Conservation (phyloP, 2,113 vertebrate species). For the Myotis brandtii region DNA sequence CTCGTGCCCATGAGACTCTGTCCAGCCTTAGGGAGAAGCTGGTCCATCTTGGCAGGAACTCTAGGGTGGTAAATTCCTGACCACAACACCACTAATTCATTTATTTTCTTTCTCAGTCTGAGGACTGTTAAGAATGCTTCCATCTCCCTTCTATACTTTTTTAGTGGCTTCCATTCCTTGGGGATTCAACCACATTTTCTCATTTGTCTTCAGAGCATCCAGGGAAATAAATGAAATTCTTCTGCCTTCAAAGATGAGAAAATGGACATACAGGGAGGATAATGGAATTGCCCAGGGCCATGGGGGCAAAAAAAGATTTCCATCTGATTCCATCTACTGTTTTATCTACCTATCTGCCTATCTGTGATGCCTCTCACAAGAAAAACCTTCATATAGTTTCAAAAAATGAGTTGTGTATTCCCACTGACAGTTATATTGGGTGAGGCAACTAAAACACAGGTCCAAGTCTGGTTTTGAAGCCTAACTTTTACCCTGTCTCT, state of each 20-base stretch:
- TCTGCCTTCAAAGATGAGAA: constrained; percentile 38
- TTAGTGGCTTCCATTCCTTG: not conserved
- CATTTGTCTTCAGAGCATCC: not conserved
- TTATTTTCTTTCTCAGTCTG: not conserved
- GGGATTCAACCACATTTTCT: constrained; percentile 2
- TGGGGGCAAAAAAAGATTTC: not conserved
- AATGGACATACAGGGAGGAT: not conserved
- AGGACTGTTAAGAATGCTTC: not conserved
- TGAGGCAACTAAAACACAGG: not conserved
- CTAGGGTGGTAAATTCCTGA: not conserved
- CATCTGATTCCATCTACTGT: not conserved
- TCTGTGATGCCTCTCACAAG: not conserved
- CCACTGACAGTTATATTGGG: not conserved
- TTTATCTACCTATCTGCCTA: not conserved
- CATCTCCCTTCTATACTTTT: not conserved
- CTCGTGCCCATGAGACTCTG: not conserved
- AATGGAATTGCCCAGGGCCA: not conserved
- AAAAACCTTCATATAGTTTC: not conserved
- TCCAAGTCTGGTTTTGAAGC: not conserved
- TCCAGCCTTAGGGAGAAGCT: not conserved
- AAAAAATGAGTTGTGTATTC: not conserved
- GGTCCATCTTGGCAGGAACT: not conserved
- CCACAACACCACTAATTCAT: not conserved
- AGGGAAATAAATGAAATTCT: not conserved
- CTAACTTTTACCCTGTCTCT: not conserved